phyloP scores from a whole-genome alignment of 2,888 invertebrate genomes.

The Drosophila infuscata region DNA sequence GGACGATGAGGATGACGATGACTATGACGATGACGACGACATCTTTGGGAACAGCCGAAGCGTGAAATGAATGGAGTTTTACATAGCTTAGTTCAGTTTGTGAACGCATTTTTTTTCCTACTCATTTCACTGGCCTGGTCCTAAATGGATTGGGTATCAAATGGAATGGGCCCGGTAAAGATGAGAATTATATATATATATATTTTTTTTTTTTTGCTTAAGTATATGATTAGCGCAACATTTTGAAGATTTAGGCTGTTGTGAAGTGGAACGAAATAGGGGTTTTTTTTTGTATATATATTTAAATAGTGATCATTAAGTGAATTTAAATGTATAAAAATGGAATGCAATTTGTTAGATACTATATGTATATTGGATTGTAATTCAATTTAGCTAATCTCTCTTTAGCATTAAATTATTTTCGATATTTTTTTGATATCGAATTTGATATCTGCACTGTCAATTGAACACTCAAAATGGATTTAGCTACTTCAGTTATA shows the following conservation, averaged over 20 bases:
- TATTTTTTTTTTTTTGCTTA: neutral
- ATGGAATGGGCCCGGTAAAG: neutral
- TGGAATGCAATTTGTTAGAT: neutral
- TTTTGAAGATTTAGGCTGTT: neutral
- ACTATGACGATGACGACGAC: conserved; percentile 23
- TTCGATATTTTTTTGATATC: neutral
- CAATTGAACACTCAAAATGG: conserved; percentile 11
- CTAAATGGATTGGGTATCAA: conserved; percentile 18
- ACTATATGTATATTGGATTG: neutral
- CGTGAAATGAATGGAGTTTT: conserved; percentile 70
- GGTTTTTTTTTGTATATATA: neutral
- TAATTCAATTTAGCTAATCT: neutral
- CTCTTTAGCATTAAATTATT: neutral
- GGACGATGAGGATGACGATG: conserved; percentile 8
- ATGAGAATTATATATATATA: conserved; percentile 1
- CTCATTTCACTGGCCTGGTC: conserved; percentile 8
- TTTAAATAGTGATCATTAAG: neutral
- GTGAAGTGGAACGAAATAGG: neutral
- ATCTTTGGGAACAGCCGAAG: conserved; percentile 51
- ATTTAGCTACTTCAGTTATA: conserved; percentile 1
- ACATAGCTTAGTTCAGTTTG: conserved; percentile 45
- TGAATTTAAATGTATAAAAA: neutral
- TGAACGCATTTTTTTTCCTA: conserved; percentile 29
- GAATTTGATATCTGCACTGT: neutral
- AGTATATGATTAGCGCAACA: conserved; percentile 8